Evolutionary conservation across 2,888 invertebrate species (phyloP).

Genomic region (Tridacna gigas): DNA sequence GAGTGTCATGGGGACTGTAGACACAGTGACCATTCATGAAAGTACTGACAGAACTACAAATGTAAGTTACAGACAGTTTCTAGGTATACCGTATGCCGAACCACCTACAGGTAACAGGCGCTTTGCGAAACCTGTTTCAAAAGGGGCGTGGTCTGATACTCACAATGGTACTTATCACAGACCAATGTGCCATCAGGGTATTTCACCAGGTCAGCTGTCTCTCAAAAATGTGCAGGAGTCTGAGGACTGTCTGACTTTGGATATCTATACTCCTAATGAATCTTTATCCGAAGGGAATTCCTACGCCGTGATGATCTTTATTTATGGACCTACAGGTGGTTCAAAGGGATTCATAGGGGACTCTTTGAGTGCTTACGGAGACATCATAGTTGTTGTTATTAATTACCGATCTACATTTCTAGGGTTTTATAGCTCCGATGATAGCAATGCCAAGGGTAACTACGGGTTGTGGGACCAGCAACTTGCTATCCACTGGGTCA

Average conservation of each 20-base stretch:
- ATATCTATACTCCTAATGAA: slow-evolving; percentile 46
- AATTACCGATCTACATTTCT: slow-evolving; percentile 86
- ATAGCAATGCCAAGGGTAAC: slow-evolving; percentile 85
- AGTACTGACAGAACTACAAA: not conserved
- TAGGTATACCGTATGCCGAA: slow-evolving; percentile 60
- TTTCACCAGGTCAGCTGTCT: not conserved
- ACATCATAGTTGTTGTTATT: slow-evolving; percentile 86
- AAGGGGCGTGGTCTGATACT: slow-evolving; percentile 33
- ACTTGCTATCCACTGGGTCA: slow-evolving; percentile 85
- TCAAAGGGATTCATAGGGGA: slow-evolving; percentile 82
- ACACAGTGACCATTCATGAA: not conserved
- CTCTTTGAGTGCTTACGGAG: slow-evolving; percentile 75
- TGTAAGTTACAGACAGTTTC: slow-evolving; percentile 28
- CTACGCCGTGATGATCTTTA: slow-evolving; percentile 86
- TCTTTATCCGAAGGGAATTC: slow-evolving; percentile 14
- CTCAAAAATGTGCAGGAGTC: slow-evolving; percentile 18
- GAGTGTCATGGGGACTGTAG: not conserved
- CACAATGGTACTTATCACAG: slow-evolving; percentile 52
- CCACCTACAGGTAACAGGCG: slow-evolving; percentile 47
- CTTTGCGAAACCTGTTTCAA: slow-evolving; percentile 49
- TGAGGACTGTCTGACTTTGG: slow-evolving; percentile 57
- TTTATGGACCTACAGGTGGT: slow-evolving; percentile 85
- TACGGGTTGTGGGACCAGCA: slow-evolving; percentile 86
- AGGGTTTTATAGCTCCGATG: slow-evolving; percentile 85
- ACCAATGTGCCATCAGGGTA: slow-evolving; percentile 38